Conservation (phyloP, 2,888 invertebrate species). For the Drosophila mayaguana region DNA sequence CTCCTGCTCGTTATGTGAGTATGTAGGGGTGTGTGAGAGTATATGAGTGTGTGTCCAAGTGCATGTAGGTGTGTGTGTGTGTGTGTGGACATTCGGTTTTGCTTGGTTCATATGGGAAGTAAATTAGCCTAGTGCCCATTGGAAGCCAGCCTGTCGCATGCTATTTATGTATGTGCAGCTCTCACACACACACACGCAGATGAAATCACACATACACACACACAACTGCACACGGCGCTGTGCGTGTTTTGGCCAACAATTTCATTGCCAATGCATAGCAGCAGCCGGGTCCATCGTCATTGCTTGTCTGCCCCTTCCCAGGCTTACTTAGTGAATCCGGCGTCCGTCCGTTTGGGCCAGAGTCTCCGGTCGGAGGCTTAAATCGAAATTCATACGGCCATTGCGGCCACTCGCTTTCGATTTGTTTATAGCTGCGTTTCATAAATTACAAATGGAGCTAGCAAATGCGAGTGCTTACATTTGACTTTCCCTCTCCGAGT, state of each 20-base stretch:
- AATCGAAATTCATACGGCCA: constrained; percentile 71
- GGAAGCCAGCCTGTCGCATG: constrained; percentile 53
- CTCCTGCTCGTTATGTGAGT: constrained; percentile 65
- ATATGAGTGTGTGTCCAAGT: constrained; percentile 27
- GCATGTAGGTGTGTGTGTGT: constrained; percentile 15
- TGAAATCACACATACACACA: not conserved
- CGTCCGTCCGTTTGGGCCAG: constrained; percentile 1
- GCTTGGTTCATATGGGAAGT: constrained; percentile 71
- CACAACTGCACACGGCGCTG: constrained; percentile 15
- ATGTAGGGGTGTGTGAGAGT: constrained; percentile 19
- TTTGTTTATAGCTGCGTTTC: constrained; percentile 72
- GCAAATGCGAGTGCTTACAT: constrained; percentile 31
- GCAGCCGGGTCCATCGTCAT: constrained; percentile 1
- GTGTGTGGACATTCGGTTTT: constrained; percentile 40
- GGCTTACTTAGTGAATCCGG: constrained; percentile 65
- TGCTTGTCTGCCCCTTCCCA: not conserved
- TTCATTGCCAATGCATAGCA: constrained; percentile 59
- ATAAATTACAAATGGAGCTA: constrained; percentile 71
- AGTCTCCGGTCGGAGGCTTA: constrained; percentile 41
- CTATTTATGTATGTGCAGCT: constrained; percentile 49
- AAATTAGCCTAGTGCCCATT: constrained; percentile 70
- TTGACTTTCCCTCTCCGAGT: not conserved
- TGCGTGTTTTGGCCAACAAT: constrained; percentile 71
- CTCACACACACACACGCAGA: not conserved
- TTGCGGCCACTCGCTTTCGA: constrained; percentile 67